Base-by-base conservation (phyloP, 2,113 vertebrate species). In the Ophthalmolycus amberensis region DNA sequence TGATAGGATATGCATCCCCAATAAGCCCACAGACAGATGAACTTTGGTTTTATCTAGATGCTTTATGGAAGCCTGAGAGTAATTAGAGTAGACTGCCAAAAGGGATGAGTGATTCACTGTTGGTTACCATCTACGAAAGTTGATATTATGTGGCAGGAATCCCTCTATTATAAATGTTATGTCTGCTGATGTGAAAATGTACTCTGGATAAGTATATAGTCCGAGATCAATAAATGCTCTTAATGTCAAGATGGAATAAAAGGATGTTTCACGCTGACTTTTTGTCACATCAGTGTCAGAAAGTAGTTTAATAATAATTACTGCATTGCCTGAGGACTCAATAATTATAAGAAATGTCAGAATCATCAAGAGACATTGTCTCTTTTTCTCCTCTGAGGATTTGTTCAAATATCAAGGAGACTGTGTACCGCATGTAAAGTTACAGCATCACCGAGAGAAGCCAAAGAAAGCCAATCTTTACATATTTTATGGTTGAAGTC, bases 1-100 rank as follows among this genome's bases (percentile, higher is more conserved):
- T 89, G 87, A 91, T 85, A 83, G 85, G 82, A 89, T 88, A 82
- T 83, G 77, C 85, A 77, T 79, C 71, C 14, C 54, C 75, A 88
- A 60, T 91, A 88, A 89, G 56, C 84, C 82, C 25, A 18, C 60
- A 84, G 84, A 83, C 84, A 90, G 90, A 90, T 87, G 83, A 88
- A 88, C 85, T 86, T 85, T 64, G 71, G 79, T 83, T 91, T 88
- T 71, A 91, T 75, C 52, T 50, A 6, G 72, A 78, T 86, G 82
- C 8, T 71, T 82, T 72, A 82, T 75, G 40, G 66, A 88, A 37
- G 80, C 65, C 64, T 29, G 71, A 68, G 85, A 85, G 77, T 89
- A 81, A 90, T 91, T 89, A 79, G 79, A 87, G 77, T 80, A 69
- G 48, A 74, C 63, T 83, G 74, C 69, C 66, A 81, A 63, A 58